Base-by-base conservation (phyloP, 2,888 invertebrate genomes). In the Lasioglossum calceatum region DNA sequence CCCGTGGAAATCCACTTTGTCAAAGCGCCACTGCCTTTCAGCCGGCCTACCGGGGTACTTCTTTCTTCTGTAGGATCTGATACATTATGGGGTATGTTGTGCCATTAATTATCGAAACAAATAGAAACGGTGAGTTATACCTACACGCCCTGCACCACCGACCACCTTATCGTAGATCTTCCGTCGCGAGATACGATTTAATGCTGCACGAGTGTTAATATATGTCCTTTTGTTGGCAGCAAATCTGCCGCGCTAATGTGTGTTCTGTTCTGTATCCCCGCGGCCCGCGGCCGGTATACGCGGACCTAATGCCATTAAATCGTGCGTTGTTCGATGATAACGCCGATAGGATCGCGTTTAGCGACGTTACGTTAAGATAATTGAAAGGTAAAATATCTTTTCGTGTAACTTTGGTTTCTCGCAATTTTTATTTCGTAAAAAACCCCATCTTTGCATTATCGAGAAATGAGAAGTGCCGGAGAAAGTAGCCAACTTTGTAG, bases 71-170 rank as follows among this genome's bases (percentile, higher is more conserved):
- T 82, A 85, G 72, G 81, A 81, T 81, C 70, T 75, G 77, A 77
- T 85, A 75, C 67, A 78, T 87, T 82, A 82, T 76, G 73, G 80
- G 74, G 74, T 74, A 82, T 27, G 82, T 80, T 64, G 77, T 39
- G 82, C 81, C 79, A 88, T 88, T 89, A 88, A 89, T 89, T 89
- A 89, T 86, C 84, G 82, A 85, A 84, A 89, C 89, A 86, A 89
- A 89, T 77, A 83, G 83, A 82, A 83, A 84, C 71, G 58, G 84
- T 86, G 85, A 89, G 80, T 87, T 89, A 89, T 87, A 84, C 72
- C 74, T 78, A 70, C 80, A 75, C 83, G 81, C 74, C 82, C 72
- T 74, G 83, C 39, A 64, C 73, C 77, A 71, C 50, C 50, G 50
- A 58, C n/a, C 50, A 79, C 76, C 84, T 87, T 84, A 81, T 86